These are phyloP conservation scores for Cheumatopsyche charites DNA, from an alignment of 1,140 invertebrate species.

Conservation along the genomic window DNA sequence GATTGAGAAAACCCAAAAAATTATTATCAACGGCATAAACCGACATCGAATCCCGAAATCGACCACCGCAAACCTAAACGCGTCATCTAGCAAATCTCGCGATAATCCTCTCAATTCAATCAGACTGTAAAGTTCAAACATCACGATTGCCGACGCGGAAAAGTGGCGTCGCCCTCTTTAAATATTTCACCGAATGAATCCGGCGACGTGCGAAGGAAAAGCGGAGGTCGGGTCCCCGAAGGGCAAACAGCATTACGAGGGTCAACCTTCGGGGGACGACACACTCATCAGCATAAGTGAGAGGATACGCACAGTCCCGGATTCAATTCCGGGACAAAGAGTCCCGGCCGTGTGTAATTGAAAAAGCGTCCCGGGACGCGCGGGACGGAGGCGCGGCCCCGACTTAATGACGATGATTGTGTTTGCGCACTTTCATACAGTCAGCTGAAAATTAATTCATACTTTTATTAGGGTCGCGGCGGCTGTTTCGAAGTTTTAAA, in stretches of 20 bases:
- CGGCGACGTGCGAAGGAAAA: conserved; percentile 43
- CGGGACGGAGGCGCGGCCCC: background rate
- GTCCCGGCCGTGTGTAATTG: conserved; percentile 32
- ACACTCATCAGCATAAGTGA: conserved; percentile 38
- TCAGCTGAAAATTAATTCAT: too few relatives aligned
- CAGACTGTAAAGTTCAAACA: background rate
- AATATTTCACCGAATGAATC: conserved; percentile 47
- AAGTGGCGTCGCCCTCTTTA: conserved; percentile 20
- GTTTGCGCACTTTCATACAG: too few relatives aligned
- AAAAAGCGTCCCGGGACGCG: conserved; percentile 13
- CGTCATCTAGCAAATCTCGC: too few relatives aligned
- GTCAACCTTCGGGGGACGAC: conserved; percentile 36
- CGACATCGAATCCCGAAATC: too few relatives aligned
- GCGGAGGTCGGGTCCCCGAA: conserved; percentile 16
- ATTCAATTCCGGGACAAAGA: conserved; percentile 40
- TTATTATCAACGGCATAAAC: too few relatives aligned
- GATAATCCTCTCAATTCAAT: background rate
- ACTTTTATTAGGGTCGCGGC: too few relatives aligned
- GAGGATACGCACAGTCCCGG: conserved; percentile 31
- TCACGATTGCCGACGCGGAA: background rate
- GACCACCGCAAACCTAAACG: too few relatives aligned
- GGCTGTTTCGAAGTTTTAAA: too few relatives aligned
- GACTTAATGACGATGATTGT: too few relatives aligned
- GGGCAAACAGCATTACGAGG: conserved; percentile 44
- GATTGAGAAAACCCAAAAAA: too few relatives aligned